A percentile compares a stretch with the other conserved stretches of the same genome.
Evolutionary conservation across 2,888 invertebrate genomes (phyloP).

Genomic region (Acrobeloides nanus): DNA sequence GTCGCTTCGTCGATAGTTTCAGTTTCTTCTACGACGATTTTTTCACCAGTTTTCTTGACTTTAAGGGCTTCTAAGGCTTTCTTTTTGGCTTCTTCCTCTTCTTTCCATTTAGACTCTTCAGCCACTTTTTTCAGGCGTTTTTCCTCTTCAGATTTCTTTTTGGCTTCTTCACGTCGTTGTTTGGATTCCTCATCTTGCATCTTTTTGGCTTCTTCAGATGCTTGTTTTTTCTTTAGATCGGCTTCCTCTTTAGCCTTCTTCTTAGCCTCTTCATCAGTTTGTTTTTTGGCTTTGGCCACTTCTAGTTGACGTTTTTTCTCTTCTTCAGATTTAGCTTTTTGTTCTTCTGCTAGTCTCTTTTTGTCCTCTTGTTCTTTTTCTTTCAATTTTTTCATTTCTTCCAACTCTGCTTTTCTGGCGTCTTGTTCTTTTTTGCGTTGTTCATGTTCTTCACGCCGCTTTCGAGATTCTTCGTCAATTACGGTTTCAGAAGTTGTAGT

Average conservation of each 20-base stretch:
- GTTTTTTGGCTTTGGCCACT: background rate
- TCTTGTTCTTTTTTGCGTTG: background rate
- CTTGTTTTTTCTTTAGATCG: too few relatives aligned
- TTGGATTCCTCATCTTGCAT: conserved; percentile 10
- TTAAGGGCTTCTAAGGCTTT: conserved; percentile 1
- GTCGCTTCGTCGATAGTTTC: conserved; percentile 15
- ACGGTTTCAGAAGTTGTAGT: conserved; percentile 2
- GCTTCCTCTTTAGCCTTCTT: too few relatives aligned
- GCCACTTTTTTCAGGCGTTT: conserved; percentile 2
- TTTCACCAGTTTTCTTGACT: conserved; percentile 8
- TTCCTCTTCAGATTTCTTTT: conserved; percentile 7
- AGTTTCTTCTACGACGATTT: conserved; percentile 19
- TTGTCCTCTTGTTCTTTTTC: conserved; percentile 3
- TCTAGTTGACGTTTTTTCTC: background rate
- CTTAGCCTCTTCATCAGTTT: too few relatives aligned
- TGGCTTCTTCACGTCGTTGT: conserved; percentile 8
- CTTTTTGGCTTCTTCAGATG: conserved; percentile 4
- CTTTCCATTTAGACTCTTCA: background rate
- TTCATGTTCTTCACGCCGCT: conserved; percentile 1
- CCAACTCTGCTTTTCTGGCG: background rate
- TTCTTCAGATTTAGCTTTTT: background rate
- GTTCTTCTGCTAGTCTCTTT: background rate
- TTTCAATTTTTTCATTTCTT: too few relatives aligned
- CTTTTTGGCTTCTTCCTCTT: too few relatives aligned
- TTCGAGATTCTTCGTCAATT: conserved; percentile 11